phyloP scores from a whole-genome alignment of 1,140 invertebrate species.

The Sogatella furcifera region DNA sequence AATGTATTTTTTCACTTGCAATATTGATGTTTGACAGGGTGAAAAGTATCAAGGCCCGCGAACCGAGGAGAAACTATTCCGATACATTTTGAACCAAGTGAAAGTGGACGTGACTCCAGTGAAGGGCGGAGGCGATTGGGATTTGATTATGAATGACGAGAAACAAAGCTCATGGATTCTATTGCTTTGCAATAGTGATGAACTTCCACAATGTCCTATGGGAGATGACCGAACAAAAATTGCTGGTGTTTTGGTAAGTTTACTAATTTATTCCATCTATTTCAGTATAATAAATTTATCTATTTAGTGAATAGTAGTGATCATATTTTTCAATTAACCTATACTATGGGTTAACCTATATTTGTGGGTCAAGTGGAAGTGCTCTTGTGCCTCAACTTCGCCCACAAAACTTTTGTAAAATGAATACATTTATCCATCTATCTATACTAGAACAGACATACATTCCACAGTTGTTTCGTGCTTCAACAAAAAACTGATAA shows the following conservation, averaged over 20 bases:
- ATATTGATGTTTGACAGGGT: conserved; percentile 21
- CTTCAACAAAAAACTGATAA: no score
- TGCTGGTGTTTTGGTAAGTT: conserved; percentile 49
- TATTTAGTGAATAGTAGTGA: no score
- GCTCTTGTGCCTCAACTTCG: no score
- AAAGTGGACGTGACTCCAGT: conserved; percentile 24
- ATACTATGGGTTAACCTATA: no score
- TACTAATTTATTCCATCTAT: not conserved
- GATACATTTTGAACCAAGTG: conserved; percentile 36
- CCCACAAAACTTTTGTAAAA: no score
- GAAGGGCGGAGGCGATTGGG: conserved; percentile 29
- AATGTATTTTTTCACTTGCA: not conserved
- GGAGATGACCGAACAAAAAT: conserved; percentile 43
- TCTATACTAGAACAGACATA: no score
- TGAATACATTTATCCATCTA: no score
- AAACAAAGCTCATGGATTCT: conserved; percentile 30
- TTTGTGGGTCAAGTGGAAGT: no score
- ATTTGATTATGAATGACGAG: conserved; percentile 22
- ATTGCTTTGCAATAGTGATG: conserved; percentile 37
- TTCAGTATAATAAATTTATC: no score
- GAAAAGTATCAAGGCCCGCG: conserved; percentile 34
- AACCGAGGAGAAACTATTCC: conserved; percentile 33
- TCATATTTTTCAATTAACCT: no score
- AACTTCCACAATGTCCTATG: conserved; percentile 40
- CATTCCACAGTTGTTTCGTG: no score